Percentiles rank a stretch among this genome's conserved stretches.
phyloP scores from a whole-genome alignment of 2,888 invertebrate genomes.

The Synanthedon vespiformis region DNA sequence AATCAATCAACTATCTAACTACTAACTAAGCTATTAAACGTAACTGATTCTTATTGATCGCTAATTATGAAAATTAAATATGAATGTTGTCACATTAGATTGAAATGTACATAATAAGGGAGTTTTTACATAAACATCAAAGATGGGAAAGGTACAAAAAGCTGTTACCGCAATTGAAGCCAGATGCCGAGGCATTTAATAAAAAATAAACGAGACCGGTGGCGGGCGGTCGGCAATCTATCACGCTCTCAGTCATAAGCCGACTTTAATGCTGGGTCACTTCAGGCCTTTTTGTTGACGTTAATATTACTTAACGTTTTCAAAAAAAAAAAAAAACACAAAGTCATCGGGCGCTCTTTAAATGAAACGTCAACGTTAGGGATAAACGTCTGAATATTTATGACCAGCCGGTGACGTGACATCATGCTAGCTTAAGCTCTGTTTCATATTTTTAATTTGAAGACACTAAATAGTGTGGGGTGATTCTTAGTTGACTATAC shows the following conservation, averaged over 20 bases:
- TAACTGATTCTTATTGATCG: too few relatives aligned
- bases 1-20: too few relatives aligned
- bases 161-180: constrained; percentile 54
- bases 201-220: constrained; percentile 53
- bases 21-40: too few relatives aligned
- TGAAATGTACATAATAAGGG: background rate
- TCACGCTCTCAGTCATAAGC: constrained; percentile 64
- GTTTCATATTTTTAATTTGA: background rate
- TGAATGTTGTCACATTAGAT: background rate
- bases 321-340: constrained; percentile 44
- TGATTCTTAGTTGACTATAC: too few relatives aligned
- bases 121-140: constrained; percentile 26
- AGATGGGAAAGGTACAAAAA: constrained; percentile 31
- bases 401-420: constrained; percentile 20
- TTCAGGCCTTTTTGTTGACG: constrained; percentile 64
- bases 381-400: constrained; percentile 45
- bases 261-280: constrained; percentile 68
- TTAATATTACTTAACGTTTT: constrained; percentile 56
- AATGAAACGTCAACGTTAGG: constrained; percentile 47
- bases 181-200: constrained; percentile 56
- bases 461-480: too few relatives aligned
- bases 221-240: constrained; percentile 51
- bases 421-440: constrained; percentile 5
- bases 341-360: constrained; percentile 47
- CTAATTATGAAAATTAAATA: too few relatives aligned